Conservation (phyloP, 2,888 invertebrate genomes). For the Meloe dianella region DNA sequence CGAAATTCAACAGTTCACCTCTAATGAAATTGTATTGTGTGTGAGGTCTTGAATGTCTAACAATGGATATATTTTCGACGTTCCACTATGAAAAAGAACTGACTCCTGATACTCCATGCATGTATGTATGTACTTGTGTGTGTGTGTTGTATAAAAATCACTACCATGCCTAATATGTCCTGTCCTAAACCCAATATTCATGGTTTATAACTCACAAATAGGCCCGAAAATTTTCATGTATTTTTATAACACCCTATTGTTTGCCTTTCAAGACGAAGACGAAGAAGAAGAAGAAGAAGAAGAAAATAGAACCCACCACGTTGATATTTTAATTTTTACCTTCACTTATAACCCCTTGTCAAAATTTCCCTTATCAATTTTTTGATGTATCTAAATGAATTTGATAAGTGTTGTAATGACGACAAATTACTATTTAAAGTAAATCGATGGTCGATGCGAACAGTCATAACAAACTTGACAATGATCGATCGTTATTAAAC, state of each 20-base stretch:
- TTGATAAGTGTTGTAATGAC: not conserved
- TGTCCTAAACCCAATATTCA: conserved; percentile 46
- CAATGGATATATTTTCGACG: conserved; percentile 26
- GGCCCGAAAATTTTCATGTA: conserved; percentile 35
- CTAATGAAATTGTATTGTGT: conserved; percentile 56
- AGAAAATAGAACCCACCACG: not conserved
- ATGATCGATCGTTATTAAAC: conserved; percentile 1
- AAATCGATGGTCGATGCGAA: not conserved
- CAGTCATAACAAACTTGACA: conserved; percentile 3
- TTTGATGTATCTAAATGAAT: not conserved
- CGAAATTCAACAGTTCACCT: conserved; percentile 55
- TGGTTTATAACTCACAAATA: conserved; percentile 45
- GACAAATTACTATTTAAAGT: conserved; percentile 3
- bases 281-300: not conserved
- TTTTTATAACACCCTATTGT: conserved; percentile 41
- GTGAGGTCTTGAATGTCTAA: conserved; percentile 46
- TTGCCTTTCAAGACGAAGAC: conserved; percentile 25
- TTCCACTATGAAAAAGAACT: conserved; percentile 21
- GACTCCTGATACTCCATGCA: conserved; percentile 27
- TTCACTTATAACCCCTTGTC: not conserved
- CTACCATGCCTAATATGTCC: conserved; percentile 43
- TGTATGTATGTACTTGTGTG: not conserved
- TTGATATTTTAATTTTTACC: not conserved
- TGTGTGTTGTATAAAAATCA: conserved; percentile 38
- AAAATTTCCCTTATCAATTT: not conserved